These are phyloP conservation scores for Eubasilissa regina DNA, from an alignment of 1,140 invertebrate species.

Conservation along the genomic window DNA sequence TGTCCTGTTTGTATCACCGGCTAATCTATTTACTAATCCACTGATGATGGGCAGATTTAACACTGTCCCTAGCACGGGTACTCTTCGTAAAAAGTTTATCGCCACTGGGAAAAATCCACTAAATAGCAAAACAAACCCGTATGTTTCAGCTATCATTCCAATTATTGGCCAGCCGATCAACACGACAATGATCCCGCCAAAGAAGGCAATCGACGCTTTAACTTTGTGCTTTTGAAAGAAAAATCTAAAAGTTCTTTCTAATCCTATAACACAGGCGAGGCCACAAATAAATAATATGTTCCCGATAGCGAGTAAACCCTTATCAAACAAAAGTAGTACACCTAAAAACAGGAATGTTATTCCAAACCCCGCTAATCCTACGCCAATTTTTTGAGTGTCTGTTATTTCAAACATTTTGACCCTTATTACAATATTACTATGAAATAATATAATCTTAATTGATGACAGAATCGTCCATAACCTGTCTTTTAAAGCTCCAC, in stretches of 20 bases:
- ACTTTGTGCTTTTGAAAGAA: conserved; percentile 99
- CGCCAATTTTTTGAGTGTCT: conserved; percentile 93
- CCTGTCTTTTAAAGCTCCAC: conserved; percentile 49
- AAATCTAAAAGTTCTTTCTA: conserved; percentile 96
- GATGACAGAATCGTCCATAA: conserved; percentile 37
- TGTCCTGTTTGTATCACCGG: conserved; percentile 76
- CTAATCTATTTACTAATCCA: conserved; percentile 73
- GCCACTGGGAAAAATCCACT: conserved; percentile 91
- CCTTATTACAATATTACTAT: neutral
- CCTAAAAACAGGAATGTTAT: conserved; percentile 96
- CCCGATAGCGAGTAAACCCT: conserved; percentile 97
- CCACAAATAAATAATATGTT: conserved; percentile 98
- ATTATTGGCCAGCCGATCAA: conserved; percentile 96
- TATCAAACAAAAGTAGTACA: conserved; percentile 96
- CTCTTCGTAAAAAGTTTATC: conserved; percentile 88
- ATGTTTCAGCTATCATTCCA: conserved; percentile 96
- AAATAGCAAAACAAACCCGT: conserved; percentile 88
- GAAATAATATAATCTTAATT: neutral
- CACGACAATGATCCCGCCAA: conserved; percentile 95
- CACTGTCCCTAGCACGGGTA: conserved; percentile 82
- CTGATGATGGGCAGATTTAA: conserved; percentile 84
- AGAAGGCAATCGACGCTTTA: conserved; percentile 92
- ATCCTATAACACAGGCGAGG: conserved; percentile 95
- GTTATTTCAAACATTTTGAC: conserved; percentile 80
- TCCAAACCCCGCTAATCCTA: conserved; percentile 96